A percentile compares a stretch with the other conserved stretches of the same genome.
phyloP scores from a whole-genome alignment of 2,888 invertebrate genomes.

The Belgica antarctica region DNA sequence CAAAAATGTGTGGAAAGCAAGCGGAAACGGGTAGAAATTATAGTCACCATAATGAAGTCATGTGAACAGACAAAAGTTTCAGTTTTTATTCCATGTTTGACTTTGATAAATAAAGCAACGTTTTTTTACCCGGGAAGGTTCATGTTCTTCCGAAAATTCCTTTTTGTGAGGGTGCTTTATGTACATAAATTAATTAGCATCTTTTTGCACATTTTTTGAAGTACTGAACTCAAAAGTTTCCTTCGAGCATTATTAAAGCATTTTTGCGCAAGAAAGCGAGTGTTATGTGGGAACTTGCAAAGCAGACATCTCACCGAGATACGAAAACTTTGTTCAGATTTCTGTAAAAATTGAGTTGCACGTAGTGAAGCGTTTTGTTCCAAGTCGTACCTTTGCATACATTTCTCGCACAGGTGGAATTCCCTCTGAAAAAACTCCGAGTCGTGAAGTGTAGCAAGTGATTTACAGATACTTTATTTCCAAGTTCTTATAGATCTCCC shows the following conservation, averaged over 20 bases:
- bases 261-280: not conserved
- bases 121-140: conserved; percentile 13
- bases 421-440: not conserved
- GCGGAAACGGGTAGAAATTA: not conserved
- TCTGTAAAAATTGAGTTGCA: too few species aligned
- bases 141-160: not conserved
- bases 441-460: not conserved
- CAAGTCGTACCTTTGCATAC: not conserved
- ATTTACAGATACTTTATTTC: not conserved
- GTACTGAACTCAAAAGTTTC: conserved; percentile 10
- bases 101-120: conserved; percentile 18
- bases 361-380: not conserved
- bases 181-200: conserved; percentile 29
- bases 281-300: not conserved
- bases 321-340: not conserved
- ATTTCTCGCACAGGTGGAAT: not conserved
- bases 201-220: not conserved
- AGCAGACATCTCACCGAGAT: not conserved
- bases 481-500: not conserved
- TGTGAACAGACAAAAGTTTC: not conserved
- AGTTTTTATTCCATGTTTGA: not conserved
- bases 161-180: not conserved
- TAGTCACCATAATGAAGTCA: not conserved
- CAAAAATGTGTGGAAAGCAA: not conserved
- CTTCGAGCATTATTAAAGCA: not conserved